These are phyloP conservation scores for Haemorhous mexicanus DNA, from an alignment of 2,113 vertebrate species.

Conservation along the genomic window DNA sequence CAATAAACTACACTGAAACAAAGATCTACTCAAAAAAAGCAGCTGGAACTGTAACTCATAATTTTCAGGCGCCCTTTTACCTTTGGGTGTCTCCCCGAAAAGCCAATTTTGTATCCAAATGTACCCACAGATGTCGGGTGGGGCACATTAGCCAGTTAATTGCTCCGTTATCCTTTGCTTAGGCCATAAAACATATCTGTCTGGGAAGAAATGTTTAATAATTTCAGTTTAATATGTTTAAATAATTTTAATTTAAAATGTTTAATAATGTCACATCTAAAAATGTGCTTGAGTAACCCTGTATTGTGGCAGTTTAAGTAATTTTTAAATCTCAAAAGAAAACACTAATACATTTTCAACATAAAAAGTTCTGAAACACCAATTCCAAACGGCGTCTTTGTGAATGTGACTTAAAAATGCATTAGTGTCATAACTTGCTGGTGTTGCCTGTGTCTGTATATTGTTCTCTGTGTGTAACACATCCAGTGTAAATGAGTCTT, in stretches of 20 bases:
- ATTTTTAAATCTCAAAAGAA: background rate
- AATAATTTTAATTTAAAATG: background rate
- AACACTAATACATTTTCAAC: background rate
- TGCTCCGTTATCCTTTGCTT: background rate
- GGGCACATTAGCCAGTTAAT: background rate
- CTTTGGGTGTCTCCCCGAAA: background rate
- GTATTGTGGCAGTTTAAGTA: background rate
- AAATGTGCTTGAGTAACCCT: background rate
- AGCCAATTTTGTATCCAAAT: background rate
- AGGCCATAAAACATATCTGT: background rate
- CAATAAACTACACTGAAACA: background rate
- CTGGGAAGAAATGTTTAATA: background rate
- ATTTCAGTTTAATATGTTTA: background rate
- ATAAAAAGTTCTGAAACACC: background rate
- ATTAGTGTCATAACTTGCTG: background rate
- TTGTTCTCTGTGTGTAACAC: background rate
- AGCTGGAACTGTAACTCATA: background rate
- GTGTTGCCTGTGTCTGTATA: background rate
- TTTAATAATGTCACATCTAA: background rate
- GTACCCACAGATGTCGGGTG: background rate
- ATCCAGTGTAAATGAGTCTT: background rate
- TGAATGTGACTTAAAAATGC: background rate
- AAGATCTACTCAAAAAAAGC: background rate
- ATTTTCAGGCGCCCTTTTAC: background rate
- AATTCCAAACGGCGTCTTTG: background rate